Conservation (phyloP, 2,888 invertebrate genomes). For the Miltochrista miniata region DNA sequence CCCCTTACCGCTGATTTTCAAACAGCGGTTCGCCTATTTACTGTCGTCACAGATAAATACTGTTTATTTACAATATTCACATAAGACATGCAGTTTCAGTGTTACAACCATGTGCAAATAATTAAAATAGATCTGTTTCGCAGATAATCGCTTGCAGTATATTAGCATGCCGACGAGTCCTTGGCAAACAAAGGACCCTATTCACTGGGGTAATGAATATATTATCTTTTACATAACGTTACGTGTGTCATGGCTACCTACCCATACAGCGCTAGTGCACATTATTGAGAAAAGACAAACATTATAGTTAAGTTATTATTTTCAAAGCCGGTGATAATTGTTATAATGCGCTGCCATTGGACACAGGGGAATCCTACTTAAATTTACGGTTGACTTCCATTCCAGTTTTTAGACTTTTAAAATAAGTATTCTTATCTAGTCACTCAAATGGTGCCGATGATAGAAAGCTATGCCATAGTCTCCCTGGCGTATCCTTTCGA, state of each 20-base stretch:
- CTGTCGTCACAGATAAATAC: too few relatives aligned
- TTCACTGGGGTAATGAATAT: conserved; percentile 25
- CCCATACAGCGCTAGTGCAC: not conserved
- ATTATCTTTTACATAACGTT: conserved; percentile 12
- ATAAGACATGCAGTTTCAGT: not conserved
- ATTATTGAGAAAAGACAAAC: not conserved
- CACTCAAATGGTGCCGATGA: too few relatives aligned
- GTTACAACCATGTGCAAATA: conserved; percentile 1
- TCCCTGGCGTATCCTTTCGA: too few relatives aligned
- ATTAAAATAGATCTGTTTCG: conserved; percentile 21
- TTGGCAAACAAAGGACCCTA: conserved; percentile 33
- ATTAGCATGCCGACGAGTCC: conserved; percentile 34
- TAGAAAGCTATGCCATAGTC: too few relatives aligned
- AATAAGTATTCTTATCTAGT: too few relatives aligned
- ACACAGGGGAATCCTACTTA: not conserved
- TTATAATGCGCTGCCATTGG: not conserved
- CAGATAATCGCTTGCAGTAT: conserved; percentile 14
- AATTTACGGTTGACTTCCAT: too few relatives aligned
- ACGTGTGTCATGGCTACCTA: not conserved
- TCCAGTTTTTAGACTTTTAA: too few relatives aligned
- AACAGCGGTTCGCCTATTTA: too few relatives aligned
- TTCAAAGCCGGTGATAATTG: not conserved
- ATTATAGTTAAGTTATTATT: not conserved
- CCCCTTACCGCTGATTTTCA: too few relatives aligned
- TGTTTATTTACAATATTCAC: too few relatives aligned